Evolutionary conservation across 2,113 vertebrate species (phyloP), one percentile per base, ranked within the genome.

Genomic region (Brachirus orientalis): DNA sequence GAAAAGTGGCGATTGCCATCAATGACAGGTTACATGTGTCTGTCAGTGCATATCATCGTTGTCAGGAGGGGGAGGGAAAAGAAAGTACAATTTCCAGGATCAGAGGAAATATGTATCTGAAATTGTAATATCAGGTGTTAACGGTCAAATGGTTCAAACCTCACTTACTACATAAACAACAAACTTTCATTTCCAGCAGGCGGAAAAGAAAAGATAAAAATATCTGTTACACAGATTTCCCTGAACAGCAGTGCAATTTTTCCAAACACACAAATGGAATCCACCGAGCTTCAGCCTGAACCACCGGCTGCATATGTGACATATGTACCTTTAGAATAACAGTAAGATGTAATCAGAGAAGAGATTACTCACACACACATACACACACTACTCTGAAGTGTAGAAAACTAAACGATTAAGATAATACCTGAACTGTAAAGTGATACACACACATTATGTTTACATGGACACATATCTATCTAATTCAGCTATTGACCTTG

Each of bases 1-100:
- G 70, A 85, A 14, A 82, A 80, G 72, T 67, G 69, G 72, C 79
- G 77, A 74, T 80, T 83, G 73, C 48, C 70, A 51, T 70, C 81
- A 73, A 86, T 85, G 81, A 79, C 75, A 80, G 83, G 79, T 55
- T 84, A 58, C 38, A 52, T 14, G 66, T 37, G 35, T 37, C 72
- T 72, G 72, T 82, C 77, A 54, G 67, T 12, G 55, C 68, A 17
- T 62, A 63, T 79, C 70, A 70, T 54, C 33, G 18, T 18, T 22
- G 72, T 75, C 69, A 58, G 67, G 7, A 16, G 43, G 13, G 44
- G 4, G 44, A 17, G 40, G 40, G 46, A 19, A 61, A 84, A 79
- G 72, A 72, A 77, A 83, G 55, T 12, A 40, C 68, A 40, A 72
- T 71, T 69, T 74, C 53, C 53, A 61, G 46, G 18, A 12, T 48